Conservation (phyloP, 2,113 vertebrate species). For the Chrysochloris asiatica region DNA sequence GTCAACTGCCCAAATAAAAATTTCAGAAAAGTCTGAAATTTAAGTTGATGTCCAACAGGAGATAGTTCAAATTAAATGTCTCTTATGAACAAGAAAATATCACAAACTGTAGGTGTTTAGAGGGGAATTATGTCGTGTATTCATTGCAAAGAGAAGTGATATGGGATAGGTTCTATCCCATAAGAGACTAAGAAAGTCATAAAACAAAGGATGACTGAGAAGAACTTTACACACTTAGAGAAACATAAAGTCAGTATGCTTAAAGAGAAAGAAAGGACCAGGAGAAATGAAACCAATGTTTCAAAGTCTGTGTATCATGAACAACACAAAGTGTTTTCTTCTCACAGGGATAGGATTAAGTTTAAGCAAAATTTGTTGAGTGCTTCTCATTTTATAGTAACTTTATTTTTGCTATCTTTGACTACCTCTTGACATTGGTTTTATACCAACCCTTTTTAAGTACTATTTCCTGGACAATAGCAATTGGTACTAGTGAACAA, state of each 20-base stretch:
- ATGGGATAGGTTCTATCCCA: neutral
- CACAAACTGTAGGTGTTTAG: neutral
- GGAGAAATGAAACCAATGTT: neutral
- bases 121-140: neutral
- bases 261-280: neutral
- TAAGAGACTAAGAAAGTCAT: neutral
- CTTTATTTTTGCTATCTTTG: neutral
- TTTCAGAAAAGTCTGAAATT: neutral
- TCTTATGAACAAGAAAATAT: neutral
- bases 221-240: neutral
- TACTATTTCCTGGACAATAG: neutral
- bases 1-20: neutral
- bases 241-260: neutral
- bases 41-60: neutral
- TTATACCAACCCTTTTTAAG: too few species aligned
- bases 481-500: neutral
- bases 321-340: neutral
- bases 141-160: neutral
- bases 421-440: neutral
- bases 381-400: neutral
- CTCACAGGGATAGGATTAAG: neutral
- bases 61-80: neutral
- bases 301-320: neutral
- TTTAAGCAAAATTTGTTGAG: neutral
- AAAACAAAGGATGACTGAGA: neutral